Base-by-base conservation (phyloP, 2,888 invertebrate species). In the Leptinotarsa juncta region DNA sequence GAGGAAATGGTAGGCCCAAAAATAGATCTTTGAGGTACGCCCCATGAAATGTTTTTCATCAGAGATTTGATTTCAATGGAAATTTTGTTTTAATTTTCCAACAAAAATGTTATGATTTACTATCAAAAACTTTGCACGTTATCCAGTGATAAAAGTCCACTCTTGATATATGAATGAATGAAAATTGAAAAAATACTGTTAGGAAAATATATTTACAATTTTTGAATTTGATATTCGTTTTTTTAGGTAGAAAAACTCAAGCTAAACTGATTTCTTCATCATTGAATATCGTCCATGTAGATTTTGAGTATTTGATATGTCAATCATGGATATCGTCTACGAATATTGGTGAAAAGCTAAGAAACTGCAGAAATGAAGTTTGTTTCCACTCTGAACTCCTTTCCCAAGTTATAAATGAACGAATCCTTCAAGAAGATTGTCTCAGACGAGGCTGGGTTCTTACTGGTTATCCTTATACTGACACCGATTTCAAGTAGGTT, bases 391-490 rank as follows among this genome's bases (percentile, higher is more conserved):
- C 88, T 0, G 85, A 87, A 67, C 80, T 88, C 20, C 79, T 88
- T 26, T 81, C 83, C 7, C 81, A 87, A 79, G 83, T 88, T n/a
- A 76, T 87, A n/a, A 86, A 90, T 84, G 86, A 87, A 81, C 83
- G 88, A 74, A 81, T 90, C 62, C 82, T 89, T 42, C 83, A 87
- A 76, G 83, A 90, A 84, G 92, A 93, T 78, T 92, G 92, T 81
- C 82, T 92, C 16, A 89, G 89, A 66, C 86, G 89, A 57, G 93
- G 93, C 0, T 93, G 92, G 92, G 90, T 93, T 18, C 81, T 93
- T 76, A 91, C 90, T 4, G 91, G 90, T 2, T 93, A 90, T 81
- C 93, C 93, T 0, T 88, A 86, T 7, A 88, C 88, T 1, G 89
- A 89, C 0, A 85, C 85, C 1, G 93, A 93, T 80, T 91, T 93